A percentile compares a stretch with the other conserved stretches of the same genome.
Conservation (phyloP, 2,113 vertebrate species). For the Bubalus kerabau region DNA sequence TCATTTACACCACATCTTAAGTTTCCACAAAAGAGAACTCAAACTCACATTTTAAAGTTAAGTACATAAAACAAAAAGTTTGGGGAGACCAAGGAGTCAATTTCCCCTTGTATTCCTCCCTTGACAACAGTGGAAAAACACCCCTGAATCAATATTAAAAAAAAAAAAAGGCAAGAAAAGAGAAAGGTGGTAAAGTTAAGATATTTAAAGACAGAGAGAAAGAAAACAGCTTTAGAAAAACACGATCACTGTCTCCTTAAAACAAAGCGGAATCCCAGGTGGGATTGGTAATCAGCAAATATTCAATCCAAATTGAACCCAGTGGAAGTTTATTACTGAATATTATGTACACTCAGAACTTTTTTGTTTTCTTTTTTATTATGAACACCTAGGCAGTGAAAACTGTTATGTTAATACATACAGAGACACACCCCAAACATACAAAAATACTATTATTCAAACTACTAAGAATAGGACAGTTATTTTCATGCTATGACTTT, state of each 20-base stretch:
- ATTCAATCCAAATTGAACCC: slow-evolving; percentile 82
- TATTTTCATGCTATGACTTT: slow-evolving; percentile 99
- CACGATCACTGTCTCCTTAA: slow-evolving; percentile 79
- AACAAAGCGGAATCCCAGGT: slow-evolving; percentile 76
- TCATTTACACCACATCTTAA: slow-evolving; percentile 37
- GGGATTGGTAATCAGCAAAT: slow-evolving; percentile 82
- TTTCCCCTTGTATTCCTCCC: slow-evolving; percentile 56
- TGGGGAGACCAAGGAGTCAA: background rate
- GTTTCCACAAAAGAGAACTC: slow-evolving; percentile 65
- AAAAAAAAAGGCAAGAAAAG: background rate
- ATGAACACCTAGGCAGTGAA: slow-evolving; percentile 96
- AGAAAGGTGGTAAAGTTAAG: background rate
- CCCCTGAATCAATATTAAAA: slow-evolving; percentile 66
- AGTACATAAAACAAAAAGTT: slow-evolving; percentile 19
- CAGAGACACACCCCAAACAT: slow-evolving; percentile 96
- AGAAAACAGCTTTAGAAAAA: slow-evolving; percentile 60
- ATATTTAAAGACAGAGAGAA: slow-evolving; percentile 46
- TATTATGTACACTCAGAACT: slow-evolving; percentile 90
- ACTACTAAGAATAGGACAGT: slow-evolving; percentile 99
- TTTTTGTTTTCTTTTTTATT: slow-evolving; percentile 74
- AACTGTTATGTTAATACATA: slow-evolving; percentile 95
- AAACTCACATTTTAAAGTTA: slow-evolving; percentile 67
- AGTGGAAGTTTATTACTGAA: slow-evolving; percentile 85
- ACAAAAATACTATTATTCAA: slow-evolving; percentile 99
- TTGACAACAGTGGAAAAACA: slow-evolving; percentile 70